Evolutionary conservation across 1,140 invertebrate genomes (phyloP).

Genomic region (Centruroides vittatus): DNA sequence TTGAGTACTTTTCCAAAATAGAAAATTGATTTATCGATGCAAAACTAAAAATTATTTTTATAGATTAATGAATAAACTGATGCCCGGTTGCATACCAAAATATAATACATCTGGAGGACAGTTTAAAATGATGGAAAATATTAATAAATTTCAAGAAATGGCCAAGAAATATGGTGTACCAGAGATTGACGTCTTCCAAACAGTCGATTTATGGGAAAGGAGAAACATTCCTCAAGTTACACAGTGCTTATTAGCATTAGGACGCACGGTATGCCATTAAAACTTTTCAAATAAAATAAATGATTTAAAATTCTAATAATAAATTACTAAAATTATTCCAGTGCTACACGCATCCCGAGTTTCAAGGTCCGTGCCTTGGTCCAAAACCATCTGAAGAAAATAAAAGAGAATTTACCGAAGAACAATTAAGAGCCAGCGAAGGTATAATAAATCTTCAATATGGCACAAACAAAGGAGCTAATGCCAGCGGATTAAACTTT

Average conservation of each 20-base stretch:
- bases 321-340: conserved; percentile 25
- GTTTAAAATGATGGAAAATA: conserved; percentile 94
- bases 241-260: conserved; percentile 71
- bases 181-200: conserved; percentile 83
- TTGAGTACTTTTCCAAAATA: too few relatives aligned
- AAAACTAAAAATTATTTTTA: not conserved
- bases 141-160: conserved; percentile 82
- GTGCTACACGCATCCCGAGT: conserved; percentile 77
- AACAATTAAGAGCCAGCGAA: conserved; percentile 68
- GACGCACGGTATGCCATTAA: conserved; percentile 55
- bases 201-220: conserved; percentile 81
- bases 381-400: conserved; percentile 72
- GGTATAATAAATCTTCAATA: conserved; percentile 79
- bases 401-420: conserved; percentile 74
- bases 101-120: conserved; percentile 76
- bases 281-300: not conserved
- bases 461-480: conserved; percentile 78
- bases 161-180: conserved; percentile 71
- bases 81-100: conserved; percentile 63
- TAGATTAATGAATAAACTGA: conserved; percentile 69
- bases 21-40: too few relatives aligned
- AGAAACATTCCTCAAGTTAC: conserved; percentile 84
- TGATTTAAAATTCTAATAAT: not conserved
- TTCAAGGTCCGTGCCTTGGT: conserved; percentile 66
- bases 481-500: conserved; percentile 75